A percentile compares a stretch with the other conserved stretches of the same genome.
phyloP scores from a whole-genome alignment of 2,888 invertebrate genomes.

The Pyrrhia umbra region DNA sequence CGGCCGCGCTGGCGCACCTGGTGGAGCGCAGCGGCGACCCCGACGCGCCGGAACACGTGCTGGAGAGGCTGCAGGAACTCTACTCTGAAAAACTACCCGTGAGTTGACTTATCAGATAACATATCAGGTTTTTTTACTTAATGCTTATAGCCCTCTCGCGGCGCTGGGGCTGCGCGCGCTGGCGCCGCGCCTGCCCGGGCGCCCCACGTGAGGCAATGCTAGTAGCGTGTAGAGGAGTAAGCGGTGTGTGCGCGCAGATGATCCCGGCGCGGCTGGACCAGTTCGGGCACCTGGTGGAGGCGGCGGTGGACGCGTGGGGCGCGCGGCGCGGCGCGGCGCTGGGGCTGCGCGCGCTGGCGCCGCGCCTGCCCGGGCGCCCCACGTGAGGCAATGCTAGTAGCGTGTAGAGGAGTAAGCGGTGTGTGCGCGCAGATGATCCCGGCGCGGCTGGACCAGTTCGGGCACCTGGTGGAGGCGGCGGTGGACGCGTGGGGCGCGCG shows the following conservation, averaged over 20 bases:
- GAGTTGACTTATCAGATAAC: constrained; percentile 51
- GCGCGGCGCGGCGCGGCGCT: constrained; percentile 97
- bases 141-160: no score
- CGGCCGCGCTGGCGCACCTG: constrained; percentile 94
- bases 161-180: no score
- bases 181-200: no score
- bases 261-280: constrained; percentile 96
- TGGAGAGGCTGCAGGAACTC: constrained; percentile 92
- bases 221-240: no score
- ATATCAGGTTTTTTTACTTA: no score
- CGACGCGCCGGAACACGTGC: constrained; percentile 79
- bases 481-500: no score
- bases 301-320: constrained; percentile 97
- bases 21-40: constrained; percentile 82
- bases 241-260: constrained; percentile 89
- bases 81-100: constrained; percentile 94
- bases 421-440: no score
- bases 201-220: no score
- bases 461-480: no score
- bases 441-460: no score
- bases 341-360: constrained; percentile 94
- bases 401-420: no score
- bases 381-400: no score
- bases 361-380: constrained; percentile 92
- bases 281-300: constrained; percentile 96